Evolutionary conservation across 1,140 invertebrate species (phyloP), one percentile per base, ranked within the genome.

Genomic region (Zaprionus tsacasi): DNA sequence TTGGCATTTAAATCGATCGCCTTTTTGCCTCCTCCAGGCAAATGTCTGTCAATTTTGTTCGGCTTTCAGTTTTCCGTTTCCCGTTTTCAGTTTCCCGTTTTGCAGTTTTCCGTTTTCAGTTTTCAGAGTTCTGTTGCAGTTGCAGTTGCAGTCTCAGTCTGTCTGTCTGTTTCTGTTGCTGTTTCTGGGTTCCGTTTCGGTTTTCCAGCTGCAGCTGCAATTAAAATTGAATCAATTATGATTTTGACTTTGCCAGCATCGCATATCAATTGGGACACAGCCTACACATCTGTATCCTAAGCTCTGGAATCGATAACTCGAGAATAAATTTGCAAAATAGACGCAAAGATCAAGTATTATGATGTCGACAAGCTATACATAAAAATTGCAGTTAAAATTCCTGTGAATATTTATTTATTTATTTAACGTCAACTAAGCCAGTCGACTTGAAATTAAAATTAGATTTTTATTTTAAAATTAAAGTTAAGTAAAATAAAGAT

Each of bases 181-280:
- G 65, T 33, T 56, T 57, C 54, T 30, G 64, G 65, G 43, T 74
- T 60, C 48, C 36, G 45, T 61, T 64, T 58, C 8, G 15, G 35
- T 38, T 73, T 81, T 45, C 40, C 40, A 45, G 48, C 57, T 65
- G 64, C 70, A 82, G 75, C 79, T 67, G 68, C 82, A 86, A 86
- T 86, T 86, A 86, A 86, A 86, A 87, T 81, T 87, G 82, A 86
- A 86, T 86, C 82, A 86, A 86, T 86, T 87, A 86, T 86, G 82
- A 86, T 76, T 85, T 82, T 86, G 82, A 74, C 82, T 86, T 86
- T 68, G 75, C 50, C 81, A 50, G 77, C 71, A 76, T 68, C 64
- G 66, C 70, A 79, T 63, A 56, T 66, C 59, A 69, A 69, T 55
- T 58, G 81, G 76, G n/a, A 15, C 6, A 21, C 21, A 21, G 21